A percentile compares a stretch with the other conserved stretches of the same genome.
These are phyloP conservation scores for Phrynocephalus vlangalii DNA, from an alignment of 2,797 vertebrate genomes.

Conservation along the genomic window DNA sequence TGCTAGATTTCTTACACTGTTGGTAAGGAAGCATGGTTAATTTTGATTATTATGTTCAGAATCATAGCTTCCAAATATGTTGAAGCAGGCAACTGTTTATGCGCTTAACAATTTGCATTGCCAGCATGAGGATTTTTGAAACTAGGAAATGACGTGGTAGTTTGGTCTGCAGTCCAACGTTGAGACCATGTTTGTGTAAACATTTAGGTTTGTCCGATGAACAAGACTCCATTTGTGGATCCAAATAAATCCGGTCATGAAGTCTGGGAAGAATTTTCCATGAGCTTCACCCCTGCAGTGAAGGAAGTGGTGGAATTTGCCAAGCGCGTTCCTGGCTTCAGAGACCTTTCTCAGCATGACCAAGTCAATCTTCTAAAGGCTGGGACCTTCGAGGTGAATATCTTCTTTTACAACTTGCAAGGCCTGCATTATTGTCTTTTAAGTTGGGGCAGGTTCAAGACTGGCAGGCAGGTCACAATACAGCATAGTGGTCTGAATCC, in stretches of 20 bases:
- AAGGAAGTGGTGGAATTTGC: slow-evolving; percentile 98
- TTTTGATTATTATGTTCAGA: neutral
- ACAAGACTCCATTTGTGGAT: slow-evolving; percentile 90
- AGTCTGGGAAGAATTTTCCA: slow-evolving; percentile 98
- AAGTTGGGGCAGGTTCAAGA: too few species aligned
- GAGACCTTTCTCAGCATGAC: slow-evolving; percentile 93
- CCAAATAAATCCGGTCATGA: slow-evolving; percentile 92
- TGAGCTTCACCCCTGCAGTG: slow-evolving; percentile 97
- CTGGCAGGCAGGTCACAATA: too few species aligned
- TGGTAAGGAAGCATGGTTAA: neutral
- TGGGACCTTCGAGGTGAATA: slow-evolving; percentile 95
- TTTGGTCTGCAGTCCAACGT: slow-evolving; percentile 28
- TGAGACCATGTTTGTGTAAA: slow-evolving; percentile 32
- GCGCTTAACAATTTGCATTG: neutral
- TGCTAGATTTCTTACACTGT: neutral
- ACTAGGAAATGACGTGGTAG: neutral
- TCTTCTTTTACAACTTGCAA: neutral
- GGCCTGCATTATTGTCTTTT: too few species aligned
- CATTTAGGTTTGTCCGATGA: slow-evolving; percentile 94
- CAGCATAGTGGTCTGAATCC: too few species aligned
- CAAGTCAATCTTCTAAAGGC: slow-evolving; percentile 97
- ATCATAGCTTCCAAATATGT: neutral
- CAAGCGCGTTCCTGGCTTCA: slow-evolving; percentile 94
- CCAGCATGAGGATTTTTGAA: neutral
- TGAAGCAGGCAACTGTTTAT: neutral